These are phyloP conservation scores for Nothobranchius kuhntae DNA, from an alignment of 2,113 vertebrate genomes.

Conservation along the genomic window DNA sequence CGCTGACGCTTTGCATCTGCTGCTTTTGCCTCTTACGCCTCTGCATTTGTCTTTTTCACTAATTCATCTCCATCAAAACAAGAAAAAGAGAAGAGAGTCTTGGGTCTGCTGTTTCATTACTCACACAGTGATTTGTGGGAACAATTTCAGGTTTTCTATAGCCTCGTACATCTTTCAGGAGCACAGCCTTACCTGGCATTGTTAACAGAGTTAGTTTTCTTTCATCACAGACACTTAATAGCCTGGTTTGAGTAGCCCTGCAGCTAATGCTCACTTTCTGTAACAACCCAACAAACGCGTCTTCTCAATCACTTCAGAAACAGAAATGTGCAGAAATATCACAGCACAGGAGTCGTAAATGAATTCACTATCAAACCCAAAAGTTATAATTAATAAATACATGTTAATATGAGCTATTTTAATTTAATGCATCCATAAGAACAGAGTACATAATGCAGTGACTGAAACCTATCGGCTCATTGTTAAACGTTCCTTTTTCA, in stretches of 20 bases:
- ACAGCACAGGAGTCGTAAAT: too few species aligned
- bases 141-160: slow-evolving; percentile 38
- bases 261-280: neutral
- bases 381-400: too few species aligned
- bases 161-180: slow-evolving; percentile 1
- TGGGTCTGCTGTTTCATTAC: slow-evolving; percentile 17
- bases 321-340: too few species aligned
- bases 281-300: neutral
- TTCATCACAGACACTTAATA: neutral
- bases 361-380: too few species aligned
- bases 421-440: too few species aligned
- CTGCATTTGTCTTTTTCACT: neutral
- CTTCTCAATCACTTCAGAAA: too few species aligned
- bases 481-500: too few species aligned
- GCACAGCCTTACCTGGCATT: slow-evolving; percentile 16
- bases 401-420: too few species aligned
- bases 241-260: neutral
- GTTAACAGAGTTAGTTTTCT: neutral
- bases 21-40: slow-evolving; percentile 14
- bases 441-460: too few species aligned
- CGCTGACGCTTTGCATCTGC: slow-evolving; percentile 20
- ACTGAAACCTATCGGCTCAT: too few species aligned
- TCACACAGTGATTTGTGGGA: slow-evolving; percentile 25
- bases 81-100: slow-evolving; percentile 22
- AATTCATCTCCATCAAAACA: slow-evolving; percentile 33